Conservation (phyloP, 2,797 vertebrate genomes). For the Eptatretus atami region DNA sequence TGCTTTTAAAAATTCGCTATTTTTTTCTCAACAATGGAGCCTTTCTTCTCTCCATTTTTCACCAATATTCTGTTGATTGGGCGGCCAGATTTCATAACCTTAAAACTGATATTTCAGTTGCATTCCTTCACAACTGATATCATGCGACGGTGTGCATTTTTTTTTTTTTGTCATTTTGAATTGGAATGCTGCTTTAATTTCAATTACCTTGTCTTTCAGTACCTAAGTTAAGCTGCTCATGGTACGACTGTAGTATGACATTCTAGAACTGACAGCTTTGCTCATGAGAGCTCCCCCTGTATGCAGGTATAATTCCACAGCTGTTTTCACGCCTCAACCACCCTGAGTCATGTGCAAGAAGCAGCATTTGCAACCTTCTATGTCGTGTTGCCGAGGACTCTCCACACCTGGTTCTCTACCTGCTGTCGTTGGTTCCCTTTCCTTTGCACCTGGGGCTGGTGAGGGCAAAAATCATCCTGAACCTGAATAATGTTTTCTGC, state of each 20-base stretch:
- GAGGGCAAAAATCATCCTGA: slow-evolving; percentile 7
- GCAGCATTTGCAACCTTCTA: slow-evolving; percentile 80
- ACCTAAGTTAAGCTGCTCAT: neutral
- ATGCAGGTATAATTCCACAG: slow-evolving; percentile 70
- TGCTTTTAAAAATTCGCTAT: too few species aligned
- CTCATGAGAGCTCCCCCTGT: too few species aligned
- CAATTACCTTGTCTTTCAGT: neutral
- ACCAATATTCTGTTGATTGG: too few species aligned
- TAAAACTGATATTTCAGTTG: too few species aligned
- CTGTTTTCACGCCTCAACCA: slow-evolving; percentile 91
- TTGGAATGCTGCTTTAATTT: neutral
- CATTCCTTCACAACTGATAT: too few species aligned
- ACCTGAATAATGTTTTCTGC: too few species aligned
- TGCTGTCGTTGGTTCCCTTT: slow-evolving; percentile 82
- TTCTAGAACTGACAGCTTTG: too few species aligned
- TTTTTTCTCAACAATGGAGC: too few species aligned
- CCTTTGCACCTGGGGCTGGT: slow-evolving; percentile 61
- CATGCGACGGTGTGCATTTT: too few species aligned
- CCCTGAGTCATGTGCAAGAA: slow-evolving; percentile 73
- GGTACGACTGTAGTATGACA: neutral
- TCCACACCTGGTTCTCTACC: slow-evolving; percentile 83
- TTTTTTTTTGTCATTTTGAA: too few species aligned
- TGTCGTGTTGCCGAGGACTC: slow-evolving; percentile 91
- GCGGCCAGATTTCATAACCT: too few species aligned
- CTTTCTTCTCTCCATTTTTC: too few species aligned